Evolutionary conservation across 2,113 vertebrate genomes (phyloP).

Genomic region (Uria lomvia): DNA sequence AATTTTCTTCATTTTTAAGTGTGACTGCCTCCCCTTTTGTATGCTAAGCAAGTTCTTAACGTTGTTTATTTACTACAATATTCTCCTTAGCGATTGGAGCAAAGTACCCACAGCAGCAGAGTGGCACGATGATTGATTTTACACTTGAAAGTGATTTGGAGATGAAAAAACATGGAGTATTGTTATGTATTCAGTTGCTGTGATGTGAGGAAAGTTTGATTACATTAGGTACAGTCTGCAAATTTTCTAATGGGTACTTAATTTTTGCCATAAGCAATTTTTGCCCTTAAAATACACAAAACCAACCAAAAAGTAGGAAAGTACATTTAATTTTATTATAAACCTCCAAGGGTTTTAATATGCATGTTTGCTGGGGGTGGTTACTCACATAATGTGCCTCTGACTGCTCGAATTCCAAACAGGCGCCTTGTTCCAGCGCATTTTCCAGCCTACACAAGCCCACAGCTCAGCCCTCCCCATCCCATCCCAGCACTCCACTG

Average conservation of each 20-base stretch:
- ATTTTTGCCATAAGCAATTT: neutral
- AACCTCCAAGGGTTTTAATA: neutral
- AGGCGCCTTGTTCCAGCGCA: neutral
- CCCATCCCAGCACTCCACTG: neutral
- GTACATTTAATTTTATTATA: conserved; percentile 2
- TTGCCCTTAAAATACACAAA: neutral
- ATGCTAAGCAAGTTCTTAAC: neutral
- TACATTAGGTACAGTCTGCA: neutral
- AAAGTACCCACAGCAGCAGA: neutral
- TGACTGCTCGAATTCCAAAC: conserved; percentile 1
- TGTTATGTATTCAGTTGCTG: neutral
- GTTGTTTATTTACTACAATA: neutral
- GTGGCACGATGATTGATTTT: neutral
- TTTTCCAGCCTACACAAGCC: conserved; percentile 32
- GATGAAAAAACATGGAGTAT: neutral
- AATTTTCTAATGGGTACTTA: neutral
- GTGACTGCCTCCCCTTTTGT: neutral
- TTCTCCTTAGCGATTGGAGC: neutral
- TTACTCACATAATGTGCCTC: conserved; percentile 6
- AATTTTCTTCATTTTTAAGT: neutral
- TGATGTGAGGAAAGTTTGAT: neutral
- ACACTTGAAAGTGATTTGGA: neutral
- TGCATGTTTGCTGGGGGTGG: neutral
- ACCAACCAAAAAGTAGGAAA: neutral
- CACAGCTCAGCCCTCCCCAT: neutral